These are phyloP conservation scores for Morus bassanus DNA, from an alignment of 2,797 vertebrate genomes.

Conservation along the genomic window DNA sequence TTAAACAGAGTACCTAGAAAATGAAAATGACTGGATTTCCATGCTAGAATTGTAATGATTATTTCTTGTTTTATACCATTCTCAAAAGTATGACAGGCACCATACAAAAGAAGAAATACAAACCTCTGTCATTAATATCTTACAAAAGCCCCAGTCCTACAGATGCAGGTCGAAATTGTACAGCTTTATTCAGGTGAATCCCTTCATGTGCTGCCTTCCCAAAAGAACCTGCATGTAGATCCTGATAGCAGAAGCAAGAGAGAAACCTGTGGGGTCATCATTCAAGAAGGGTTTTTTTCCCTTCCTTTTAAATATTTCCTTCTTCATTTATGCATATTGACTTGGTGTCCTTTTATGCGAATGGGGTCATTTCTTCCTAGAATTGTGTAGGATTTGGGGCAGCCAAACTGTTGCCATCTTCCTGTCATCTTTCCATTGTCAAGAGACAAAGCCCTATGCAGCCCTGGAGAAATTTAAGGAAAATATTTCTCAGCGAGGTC, in stretches of 20 bases:
- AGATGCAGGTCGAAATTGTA: neutral
- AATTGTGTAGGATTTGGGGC: neutral
- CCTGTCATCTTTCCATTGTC: constrained; percentile 54
- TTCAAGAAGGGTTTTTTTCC: neutral
- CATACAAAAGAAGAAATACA: neutral
- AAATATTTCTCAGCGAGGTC: constrained; percentile 10
- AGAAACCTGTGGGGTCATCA: neutral
- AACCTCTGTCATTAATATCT: neutral
- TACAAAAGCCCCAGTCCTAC: neutral
- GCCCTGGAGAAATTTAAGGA: constrained; percentile 9
- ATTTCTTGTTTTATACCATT: neutral
- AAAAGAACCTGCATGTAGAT: neutral
- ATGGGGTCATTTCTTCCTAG: neutral
- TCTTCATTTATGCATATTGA: neutral
- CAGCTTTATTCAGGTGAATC: neutral
- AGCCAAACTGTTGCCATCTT: constrained; percentile 3
- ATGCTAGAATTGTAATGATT: neutral
- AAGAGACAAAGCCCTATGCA: neutral
- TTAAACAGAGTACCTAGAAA: constrained; percentile 4
- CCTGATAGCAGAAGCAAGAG: neutral
- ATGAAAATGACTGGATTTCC: neutral
- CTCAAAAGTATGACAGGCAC: neutral
- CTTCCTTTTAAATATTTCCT: neutral
- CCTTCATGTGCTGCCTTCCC: neutral
- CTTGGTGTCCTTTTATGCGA: neutral